Base-by-base conservation (phyloP, 1,140 invertebrate species). In the Zaprionus kolodkinae region DNA sequence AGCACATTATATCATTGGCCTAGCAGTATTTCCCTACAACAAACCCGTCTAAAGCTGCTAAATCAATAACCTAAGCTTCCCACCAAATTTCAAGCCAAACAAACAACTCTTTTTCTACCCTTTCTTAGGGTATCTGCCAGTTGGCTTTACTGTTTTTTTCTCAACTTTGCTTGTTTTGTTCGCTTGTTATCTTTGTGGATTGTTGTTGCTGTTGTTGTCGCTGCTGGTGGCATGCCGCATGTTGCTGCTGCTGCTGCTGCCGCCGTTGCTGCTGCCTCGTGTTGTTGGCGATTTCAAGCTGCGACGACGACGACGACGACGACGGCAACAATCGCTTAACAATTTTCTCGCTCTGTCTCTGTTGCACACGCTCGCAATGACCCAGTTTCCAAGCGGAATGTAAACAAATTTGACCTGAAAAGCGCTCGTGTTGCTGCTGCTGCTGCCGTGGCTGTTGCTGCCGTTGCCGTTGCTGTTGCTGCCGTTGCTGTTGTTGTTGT, bases 351-450 rank as follows among this genome's bases (percentile, higher is more conserved):
- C 36, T 54, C 25, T 27, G 45, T 79, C 76, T 72, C 78, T 55
- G 68, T 89, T 68, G 78, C 81, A 72, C 81, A 56, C 73, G 83
- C 71, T 89, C 75, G 74, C 86, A 89, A 85, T 89, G 85, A 89
- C 86, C 85, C 76, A 89, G 85, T 89, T 89, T 89, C 77, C 72
- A 85, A 79, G 85, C 85, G 86, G 85, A 89, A 89, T 89, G 85
- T 89, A 89, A 89, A 89, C 85, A 89, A 89, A 89, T 89, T 89
- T 89, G 85, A 89, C 85, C 85, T 89, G 85, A 88, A 89, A 89
- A 84, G 79, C 67, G 78, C 65, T 82, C 79, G 35, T 54, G 52
- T 21, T 71, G 61, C 30, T 15, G 40, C 2, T 43, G 40, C 6
- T 43, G 40, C 74, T 33, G 55, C 15, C 35, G 61, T 43, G 27